These are phyloP conservation scores for Ectemnius lituratus DNA, from an alignment of 2,888 invertebrate genomes.

Conservation along the genomic window DNA sequence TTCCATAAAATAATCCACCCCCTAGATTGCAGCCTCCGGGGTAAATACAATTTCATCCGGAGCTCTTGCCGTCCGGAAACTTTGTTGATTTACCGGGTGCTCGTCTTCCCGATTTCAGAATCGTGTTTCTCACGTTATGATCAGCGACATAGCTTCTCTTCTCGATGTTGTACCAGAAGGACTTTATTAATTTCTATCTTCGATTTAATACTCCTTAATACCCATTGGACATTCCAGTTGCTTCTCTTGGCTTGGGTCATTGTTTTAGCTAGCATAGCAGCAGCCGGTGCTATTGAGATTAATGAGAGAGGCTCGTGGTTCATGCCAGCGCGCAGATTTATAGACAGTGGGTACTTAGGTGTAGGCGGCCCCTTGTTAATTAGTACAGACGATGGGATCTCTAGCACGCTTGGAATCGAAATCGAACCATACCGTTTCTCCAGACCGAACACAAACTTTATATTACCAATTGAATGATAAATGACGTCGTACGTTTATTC, in stretches of 20 bases:
- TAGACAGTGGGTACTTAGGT: conserved; percentile 38
- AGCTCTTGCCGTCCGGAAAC: conserved; percentile 16
- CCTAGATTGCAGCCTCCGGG: conserved; percentile 12
- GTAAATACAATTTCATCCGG: conserved; percentile 44
- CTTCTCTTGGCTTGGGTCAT: no score
- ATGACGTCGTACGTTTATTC: no score
- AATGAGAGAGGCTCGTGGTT: conserved; percentile 59
- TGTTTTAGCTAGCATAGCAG: not conserved
- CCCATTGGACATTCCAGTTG: no score
- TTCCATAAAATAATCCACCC: conserved; percentile 41
- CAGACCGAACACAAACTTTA: no score
- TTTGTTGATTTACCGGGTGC: conserved; percentile 33
- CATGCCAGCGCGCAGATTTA: conserved; percentile 58
- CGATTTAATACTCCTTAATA: no score
- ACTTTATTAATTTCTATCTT: conserved; percentile 1
- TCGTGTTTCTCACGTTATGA: conserved; percentile 23
- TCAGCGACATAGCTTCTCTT: not conserved
- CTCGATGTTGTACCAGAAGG: not conserved
- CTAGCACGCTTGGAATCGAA: no score
- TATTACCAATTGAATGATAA: no score
- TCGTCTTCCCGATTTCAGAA: conserved; percentile 12
- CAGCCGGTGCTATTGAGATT: conserved; percentile 60
- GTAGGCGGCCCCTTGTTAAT: conserved; percentile 52
- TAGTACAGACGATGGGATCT: conserved; percentile 55
- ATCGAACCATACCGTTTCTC: no score